Conservation (phyloP, 2,797 vertebrate species). For the Sebastes umbrosus region DNA sequence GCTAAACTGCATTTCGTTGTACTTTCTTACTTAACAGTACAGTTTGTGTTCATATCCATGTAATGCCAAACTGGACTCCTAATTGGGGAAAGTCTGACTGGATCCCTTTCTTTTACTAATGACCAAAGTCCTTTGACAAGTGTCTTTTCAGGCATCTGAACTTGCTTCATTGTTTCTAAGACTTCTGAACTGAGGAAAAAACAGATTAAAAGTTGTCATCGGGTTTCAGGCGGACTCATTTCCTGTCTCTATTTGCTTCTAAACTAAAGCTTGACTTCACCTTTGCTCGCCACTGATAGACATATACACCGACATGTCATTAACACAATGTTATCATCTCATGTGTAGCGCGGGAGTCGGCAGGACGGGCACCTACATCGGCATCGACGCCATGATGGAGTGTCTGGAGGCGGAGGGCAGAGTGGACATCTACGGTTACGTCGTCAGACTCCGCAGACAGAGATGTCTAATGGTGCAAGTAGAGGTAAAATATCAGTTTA, state of each 20-base stretch:
- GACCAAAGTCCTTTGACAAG: background rate
- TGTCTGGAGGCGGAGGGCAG: conserved; percentile 89
- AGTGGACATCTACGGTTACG: conserved; percentile 93
- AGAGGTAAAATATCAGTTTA: conserved; percentile 82
- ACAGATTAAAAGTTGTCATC: background rate
- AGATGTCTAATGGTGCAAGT: conserved; percentile 99
- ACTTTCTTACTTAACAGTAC: background rate
- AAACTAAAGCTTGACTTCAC: background rate
- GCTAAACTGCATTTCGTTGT: background rate
- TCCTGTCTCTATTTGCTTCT: background rate
- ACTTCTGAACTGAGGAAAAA: background rate
- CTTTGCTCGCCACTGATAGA: background rate
- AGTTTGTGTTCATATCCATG: background rate
- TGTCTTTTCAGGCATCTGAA: background rate
- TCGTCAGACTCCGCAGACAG: conserved; percentile 90
- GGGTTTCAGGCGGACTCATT: background rate
- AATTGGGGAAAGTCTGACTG: background rate
- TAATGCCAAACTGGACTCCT: background rate
- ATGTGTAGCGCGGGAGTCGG: conserved; percentile 92
- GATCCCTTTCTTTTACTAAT: background rate
- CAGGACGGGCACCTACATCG: conserved; percentile 93
- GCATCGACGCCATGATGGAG: conserved; percentile 97
- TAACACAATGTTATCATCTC: background rate
- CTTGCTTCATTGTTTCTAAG: background rate
- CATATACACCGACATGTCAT: background rate